Base-by-base conservation (phyloP, 2,797 vertebrate species). In the Miichthys miiuy region DNA sequence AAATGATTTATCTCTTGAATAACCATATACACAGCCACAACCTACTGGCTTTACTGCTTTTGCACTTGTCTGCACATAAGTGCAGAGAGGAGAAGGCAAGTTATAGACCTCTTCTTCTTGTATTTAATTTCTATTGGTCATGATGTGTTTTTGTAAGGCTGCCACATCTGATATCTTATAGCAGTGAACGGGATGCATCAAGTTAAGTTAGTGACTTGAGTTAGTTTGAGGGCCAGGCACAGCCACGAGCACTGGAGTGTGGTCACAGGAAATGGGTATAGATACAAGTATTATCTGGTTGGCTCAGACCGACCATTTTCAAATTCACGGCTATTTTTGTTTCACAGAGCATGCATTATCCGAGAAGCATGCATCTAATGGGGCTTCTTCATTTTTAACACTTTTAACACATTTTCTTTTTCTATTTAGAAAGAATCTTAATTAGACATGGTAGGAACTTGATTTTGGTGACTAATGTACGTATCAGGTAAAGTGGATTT, bases 161-260 rank as follows among this genome's bases (percentile, higher is more conserved):
- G 8, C 23, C 18, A n/a, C 20, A 48, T 13, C 13, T 64, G 42
- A 41, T 74, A 54, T 52, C 30, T 48, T 61, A 68, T 51, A 48
- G 30, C 46, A 50, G 27, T 71, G 48, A 77, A 47, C 48, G 34
- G 41, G 23, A 68, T 50, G 13, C 21, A 16, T 76, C 64, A 46
- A 46, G 50, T 68, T 67, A 44, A 65, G 42, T 51, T 70, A 18
- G 27, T 51, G 70, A 21, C 18, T 30, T n/a, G 58, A 20, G 34
- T 9, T 38, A 38, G 54, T 82, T 64, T 83, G 50, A 76, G 54
- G 20, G 30, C 41, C 1, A 1, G 52, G 23, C 41, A 34, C 5
- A 0, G 23, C 66, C 30, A 57, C 3, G 55, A 25, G 18, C 21
- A 57, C 46, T 68, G 21, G 41, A 47, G 61, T 12, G 30, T 68